Evolutionary conservation across 2,113 vertebrate genomes (phyloP).

Genomic region (Amphiprion percula): DNA sequence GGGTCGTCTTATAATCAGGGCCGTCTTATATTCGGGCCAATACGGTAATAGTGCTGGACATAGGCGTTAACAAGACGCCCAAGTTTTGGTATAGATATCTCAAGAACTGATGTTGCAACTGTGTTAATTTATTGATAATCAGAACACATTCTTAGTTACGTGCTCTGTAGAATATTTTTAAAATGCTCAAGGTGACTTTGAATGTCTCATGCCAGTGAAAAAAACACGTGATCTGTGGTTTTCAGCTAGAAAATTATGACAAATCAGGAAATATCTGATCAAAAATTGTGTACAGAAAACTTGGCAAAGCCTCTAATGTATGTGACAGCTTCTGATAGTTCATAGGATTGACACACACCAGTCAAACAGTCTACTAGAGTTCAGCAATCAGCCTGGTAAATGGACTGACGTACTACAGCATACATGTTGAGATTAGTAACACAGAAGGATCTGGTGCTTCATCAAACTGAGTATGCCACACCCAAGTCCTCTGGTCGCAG

Average conservation of each 20-base stretch:
- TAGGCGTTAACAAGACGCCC: neutral
- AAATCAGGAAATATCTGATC: neutral
- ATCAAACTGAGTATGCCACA: slow-evolving; percentile 59
- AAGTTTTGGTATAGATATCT: neutral
- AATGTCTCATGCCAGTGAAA: too few relatives aligned
- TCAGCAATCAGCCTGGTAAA: neutral
- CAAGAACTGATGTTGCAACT: too few relatives aligned
- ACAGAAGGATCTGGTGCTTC: slow-evolving; percentile 23
- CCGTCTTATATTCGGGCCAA: too few relatives aligned
- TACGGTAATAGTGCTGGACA: neutral
- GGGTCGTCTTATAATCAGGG: too few relatives aligned
- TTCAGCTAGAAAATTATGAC: neutral
- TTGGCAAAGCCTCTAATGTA: neutral
- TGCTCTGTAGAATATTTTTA: too few relatives aligned
- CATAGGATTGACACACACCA: too few relatives aligned
- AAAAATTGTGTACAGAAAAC: neutral
- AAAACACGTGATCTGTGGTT: neutral
- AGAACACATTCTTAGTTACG: too few relatives aligned
- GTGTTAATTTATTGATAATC: too few relatives aligned
- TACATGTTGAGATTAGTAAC: neutral
- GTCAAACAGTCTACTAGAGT: neutral
- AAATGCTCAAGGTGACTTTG: too few relatives aligned
- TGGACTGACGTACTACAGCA: neutral
- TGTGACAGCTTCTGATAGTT: too few relatives aligned
- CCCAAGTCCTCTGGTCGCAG: slow-evolving; percentile 70